A percentile compares a stretch with the other conserved stretches of the same genome.
phyloP scores from a whole-genome alignment of 2,888 invertebrate genomes.

The Brachynemurus nebulosus region DNA sequence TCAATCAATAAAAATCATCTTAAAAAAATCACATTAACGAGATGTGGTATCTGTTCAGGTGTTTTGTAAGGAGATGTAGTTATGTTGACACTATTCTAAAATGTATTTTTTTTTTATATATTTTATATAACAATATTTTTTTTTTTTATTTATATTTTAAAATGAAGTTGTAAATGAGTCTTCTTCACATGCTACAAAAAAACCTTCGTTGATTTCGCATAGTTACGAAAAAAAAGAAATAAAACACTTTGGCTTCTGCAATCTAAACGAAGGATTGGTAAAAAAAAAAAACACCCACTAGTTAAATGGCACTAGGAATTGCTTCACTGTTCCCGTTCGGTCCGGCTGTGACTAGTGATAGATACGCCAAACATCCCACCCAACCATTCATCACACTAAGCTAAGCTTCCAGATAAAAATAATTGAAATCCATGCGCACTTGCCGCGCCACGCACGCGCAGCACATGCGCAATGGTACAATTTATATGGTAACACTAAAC shows the following conservation, averaged over 20 bases:
- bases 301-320: constrained; percentile 42
- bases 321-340: constrained; percentile 23
- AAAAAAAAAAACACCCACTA: constrained; percentile 32
- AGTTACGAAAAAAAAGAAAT: constrained; percentile 24
- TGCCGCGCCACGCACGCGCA: constrained; percentile 30
- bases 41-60: constrained; percentile 25
- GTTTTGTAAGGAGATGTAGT: constrained; percentile 21
- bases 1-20: constrained; percentile 25
- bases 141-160: constrained; percentile 26
- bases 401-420: constrained; percentile 8
- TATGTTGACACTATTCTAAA: constrained; percentile 26
- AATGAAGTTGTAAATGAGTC: constrained; percentile 24
- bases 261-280: neutral
- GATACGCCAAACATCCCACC: neutral
- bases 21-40: constrained; percentile 29
- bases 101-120: constrained; percentile 30
- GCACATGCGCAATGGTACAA: neutral
- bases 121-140: constrained; percentile 45
- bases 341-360: constrained; percentile 1
- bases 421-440: constrained; percentile 24
- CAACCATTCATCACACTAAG: constrained; percentile 10
- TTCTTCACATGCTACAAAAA: constrained; percentile 30
- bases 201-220: constrained; percentile 32
- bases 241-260: constrained; percentile 37
- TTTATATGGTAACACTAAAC: too few relatives aligned